Conservation (phyloP, 1,140 invertebrate genomes). For the Trachymyrmex septentrionalis region DNA sequence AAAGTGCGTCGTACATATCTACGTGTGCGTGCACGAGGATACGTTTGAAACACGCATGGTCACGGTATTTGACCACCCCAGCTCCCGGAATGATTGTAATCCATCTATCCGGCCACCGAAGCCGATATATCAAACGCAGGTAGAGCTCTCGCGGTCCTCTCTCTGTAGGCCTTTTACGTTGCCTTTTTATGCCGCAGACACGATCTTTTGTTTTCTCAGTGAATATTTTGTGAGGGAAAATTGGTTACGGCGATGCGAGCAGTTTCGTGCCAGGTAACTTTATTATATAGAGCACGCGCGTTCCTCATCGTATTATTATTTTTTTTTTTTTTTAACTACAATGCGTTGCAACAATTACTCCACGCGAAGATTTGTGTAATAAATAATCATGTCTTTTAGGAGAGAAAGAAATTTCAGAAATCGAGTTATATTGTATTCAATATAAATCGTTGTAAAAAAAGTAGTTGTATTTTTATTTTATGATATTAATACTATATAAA, state of each 20-base stretch:
- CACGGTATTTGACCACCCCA: slow-evolving; percentile 86
- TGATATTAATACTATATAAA: background rate
- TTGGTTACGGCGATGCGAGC: slow-evolving; percentile 6
- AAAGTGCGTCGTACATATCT: slow-evolving; percentile 70
- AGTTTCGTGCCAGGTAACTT: background rate
- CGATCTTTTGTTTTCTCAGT: slow-evolving; percentile 34
- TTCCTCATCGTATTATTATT: background rate
- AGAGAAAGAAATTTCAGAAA: background rate
- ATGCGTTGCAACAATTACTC: background rate
- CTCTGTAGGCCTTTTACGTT: slow-evolving; percentile 38
- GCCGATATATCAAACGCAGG: slow-evolving; percentile 83
- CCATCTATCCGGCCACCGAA: slow-evolving; percentile 85
- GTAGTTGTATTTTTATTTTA: background rate
- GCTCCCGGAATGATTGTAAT: slow-evolving; percentile 85
- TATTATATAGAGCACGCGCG: background rate
- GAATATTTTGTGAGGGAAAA: slow-evolving; percentile 39
- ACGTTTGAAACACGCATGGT: slow-evolving; percentile 81
- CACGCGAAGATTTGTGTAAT: background rate
- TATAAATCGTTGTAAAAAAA: background rate
- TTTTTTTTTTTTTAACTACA: background rate
- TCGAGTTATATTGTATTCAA: background rate
- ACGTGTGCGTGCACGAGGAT: slow-evolving; percentile 69
- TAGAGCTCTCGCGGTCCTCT: slow-evolving; percentile 74
- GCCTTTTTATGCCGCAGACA: slow-evolving; percentile 41
- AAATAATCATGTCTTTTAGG: background rate